These are phyloP conservation scores for Pteromalus puparum DNA, from an alignment of 1,140 invertebrate genomes.

Conservation along the genomic window DNA sequence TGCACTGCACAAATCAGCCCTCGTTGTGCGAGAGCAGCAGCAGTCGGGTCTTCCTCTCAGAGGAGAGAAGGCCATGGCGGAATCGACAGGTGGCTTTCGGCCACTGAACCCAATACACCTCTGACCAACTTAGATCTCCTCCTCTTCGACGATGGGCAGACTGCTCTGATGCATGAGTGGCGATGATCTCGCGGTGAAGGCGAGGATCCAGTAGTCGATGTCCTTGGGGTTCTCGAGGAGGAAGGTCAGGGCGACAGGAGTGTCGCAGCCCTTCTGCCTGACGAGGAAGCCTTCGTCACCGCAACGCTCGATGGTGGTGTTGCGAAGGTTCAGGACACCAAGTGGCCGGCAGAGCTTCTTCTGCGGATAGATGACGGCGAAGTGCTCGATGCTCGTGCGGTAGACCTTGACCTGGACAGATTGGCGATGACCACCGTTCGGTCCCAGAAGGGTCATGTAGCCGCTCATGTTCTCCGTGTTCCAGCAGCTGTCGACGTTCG, in stretches of 20 bases:
- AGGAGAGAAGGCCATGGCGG: neutral
- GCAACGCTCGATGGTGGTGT: conserved; percentile 76
- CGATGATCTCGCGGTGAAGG: conserved; percentile 77
- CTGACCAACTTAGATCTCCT: conserved; percentile 71
- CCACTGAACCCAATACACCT: conserved; percentile 37
- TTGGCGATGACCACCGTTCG: conserved; percentile 78
- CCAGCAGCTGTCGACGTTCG: conserved; percentile 72
- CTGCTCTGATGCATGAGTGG: conserved; percentile 77
- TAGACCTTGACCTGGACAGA: conserved; percentile 81
- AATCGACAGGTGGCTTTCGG: conserved; percentile 58
- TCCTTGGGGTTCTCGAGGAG: conserved; percentile 77
- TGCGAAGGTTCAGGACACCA: conserved; percentile 79
- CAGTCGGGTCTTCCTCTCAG: too few species aligned
- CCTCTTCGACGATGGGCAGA: conserved; percentile 79
- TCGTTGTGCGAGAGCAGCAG: too few species aligned
- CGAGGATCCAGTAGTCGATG: conserved; percentile 79
- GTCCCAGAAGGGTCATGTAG: conserved; percentile 78
- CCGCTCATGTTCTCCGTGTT: conserved; percentile 81
- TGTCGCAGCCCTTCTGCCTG: conserved; percentile 79
- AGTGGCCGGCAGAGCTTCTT: conserved; percentile 80
- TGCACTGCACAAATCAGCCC: too few species aligned
- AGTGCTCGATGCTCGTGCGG: conserved; percentile 81
- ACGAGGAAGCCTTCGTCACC: conserved; percentile 77
- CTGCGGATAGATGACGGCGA: conserved; percentile 81
- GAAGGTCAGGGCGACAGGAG: conserved; percentile 78